Base-by-base conservation (phyloP, 2,113 vertebrate species). In the Oreotragus oreotragus region DNA sequence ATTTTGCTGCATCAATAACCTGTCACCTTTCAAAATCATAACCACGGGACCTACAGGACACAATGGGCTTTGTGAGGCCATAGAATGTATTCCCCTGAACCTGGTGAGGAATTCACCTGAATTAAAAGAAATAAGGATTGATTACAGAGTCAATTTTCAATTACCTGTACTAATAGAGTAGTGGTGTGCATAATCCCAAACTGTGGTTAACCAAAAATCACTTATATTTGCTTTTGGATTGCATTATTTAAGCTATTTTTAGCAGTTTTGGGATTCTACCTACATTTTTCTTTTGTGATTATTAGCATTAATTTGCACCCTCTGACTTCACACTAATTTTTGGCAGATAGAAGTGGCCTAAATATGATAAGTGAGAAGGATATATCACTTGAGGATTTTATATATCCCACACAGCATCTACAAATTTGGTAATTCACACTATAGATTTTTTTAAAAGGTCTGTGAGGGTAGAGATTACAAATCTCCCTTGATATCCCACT, bases 81-180 rank as follows among this genome's bases (percentile, higher is more conserved):
- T 28, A 8, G 49, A 92, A 27, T 64, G 3, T 43, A 60, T 95
- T 57, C 25, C 36, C 62, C 15, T 47, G 30, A 21, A n/a, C 62
- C 87, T 27, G 47, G 58, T 95, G 90, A 97, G 81, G 70, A 93
- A 66, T 28, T 90, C 39, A 83, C 92, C 88, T 90, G 97, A 96
- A 97, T 95, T 97, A 84, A 98, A 97, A 97, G 89, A 92, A 94
- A 98, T 88, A 47, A 87, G 94, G 80, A 97, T 97, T 97, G 97
- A 98, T 96, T 98, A 92, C n/a, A 94, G 94, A 98, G 97, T 97
- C 97, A 98, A 98, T 96, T 98, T 98, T 97, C 97, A 97, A 98
- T 98, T 98, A 98, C 96, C 73, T 96, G 28, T 90, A 95, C 96
- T 98, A 98, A 98, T 89, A 97, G 93, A 96, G 88, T 28, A 94